Base-by-base conservation (phyloP, 1,140 invertebrate species). In the Rhizoglyphus robini region DNA sequence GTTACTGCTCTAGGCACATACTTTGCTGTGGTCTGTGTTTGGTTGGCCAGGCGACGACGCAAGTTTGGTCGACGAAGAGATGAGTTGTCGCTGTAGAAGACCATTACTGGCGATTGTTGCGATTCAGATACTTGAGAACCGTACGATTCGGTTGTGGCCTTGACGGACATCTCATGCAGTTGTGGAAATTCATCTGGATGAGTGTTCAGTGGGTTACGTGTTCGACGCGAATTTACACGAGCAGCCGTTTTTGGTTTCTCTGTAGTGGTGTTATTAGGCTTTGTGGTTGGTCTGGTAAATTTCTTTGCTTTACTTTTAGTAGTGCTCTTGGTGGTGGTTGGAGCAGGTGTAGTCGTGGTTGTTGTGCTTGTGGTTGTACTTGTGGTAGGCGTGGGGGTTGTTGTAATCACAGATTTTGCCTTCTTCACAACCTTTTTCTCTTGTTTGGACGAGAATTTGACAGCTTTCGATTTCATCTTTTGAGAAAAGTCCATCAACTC, bases 121-220 rank as follows among this genome's bases (percentile, higher is more conserved):
- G 51, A 54, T 32, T 54, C 51, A 23, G 51, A 54, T 11, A 54
- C 51, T 8, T 25, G 23, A 8, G 51, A 54, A 32, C 51, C 51
- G 20, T 54, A 54, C 8, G 51, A 8, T 32, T 54, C 51, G 20
- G 51, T 54, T 5, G 51, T 54, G 8, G 51, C 8, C 8, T 54
- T 25, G 23, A 23, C 51, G 8, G 36, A 41, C 18, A 18, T 41
- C 8, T 41, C 36, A 31, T 63, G 61, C 5, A 63, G 61, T n/a
- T 63, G 11, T 4, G 61, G 36, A 23, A 63, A 63, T 47, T 63
- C 61, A 49, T 57, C 29, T 32, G 61, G 61, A 63, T 63, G 61
- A 15, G 36, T 36, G 32, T 32, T 11, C 15, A 11, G 27, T 36
- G 61, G 61, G 11, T 32, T 36, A 36, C 61, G 61, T 23, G 32